Evolutionary conservation across 1,140 invertebrate genomes (phyloP).

Genomic region (Ips typographus): DNA sequence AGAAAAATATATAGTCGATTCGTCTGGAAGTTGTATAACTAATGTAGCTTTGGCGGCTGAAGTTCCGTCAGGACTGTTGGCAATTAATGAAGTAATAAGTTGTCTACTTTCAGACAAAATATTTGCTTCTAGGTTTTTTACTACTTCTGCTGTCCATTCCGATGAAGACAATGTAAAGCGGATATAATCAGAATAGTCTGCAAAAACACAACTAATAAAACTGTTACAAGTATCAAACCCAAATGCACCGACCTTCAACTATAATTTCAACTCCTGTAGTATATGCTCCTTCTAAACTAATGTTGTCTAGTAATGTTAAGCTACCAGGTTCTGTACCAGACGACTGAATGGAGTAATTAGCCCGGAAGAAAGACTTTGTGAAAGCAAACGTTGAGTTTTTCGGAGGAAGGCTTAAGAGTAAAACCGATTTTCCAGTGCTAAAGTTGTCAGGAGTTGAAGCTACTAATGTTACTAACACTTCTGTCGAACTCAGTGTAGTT

Average conservation of each 20-base stretch:
- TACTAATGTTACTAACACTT: constrained; percentile 16
- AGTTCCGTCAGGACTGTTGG: neutral
- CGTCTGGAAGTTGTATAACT: constrained; percentile 27
- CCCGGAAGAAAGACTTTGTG: neutral
- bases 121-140: constrained; percentile 5
- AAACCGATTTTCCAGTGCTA: constrained; percentile 14
- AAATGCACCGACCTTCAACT: neutral
- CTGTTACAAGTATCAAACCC: neutral
- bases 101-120: neutral
- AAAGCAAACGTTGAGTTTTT: constrained; percentile 5
- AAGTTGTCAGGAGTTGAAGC: constrained; percentile 1
- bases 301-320: neutral
- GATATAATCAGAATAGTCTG: constrained; percentile 5
- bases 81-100: constrained; percentile 13
- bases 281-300: constrained; percentile 6
- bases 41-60: constrained; percentile 10
- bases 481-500: constrained; percentile 2
- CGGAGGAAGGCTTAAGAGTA: constrained; percentile 16
- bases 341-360: constrained; percentile 12
- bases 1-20: constrained; percentile 5
- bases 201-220: neutral
- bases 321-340: constrained; percentile 1
- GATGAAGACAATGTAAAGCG: neutral
- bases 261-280: neutral
- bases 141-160: neutral